Conservation (phyloP, 2,797 vertebrate species). For the Poecilia picta region DNA sequence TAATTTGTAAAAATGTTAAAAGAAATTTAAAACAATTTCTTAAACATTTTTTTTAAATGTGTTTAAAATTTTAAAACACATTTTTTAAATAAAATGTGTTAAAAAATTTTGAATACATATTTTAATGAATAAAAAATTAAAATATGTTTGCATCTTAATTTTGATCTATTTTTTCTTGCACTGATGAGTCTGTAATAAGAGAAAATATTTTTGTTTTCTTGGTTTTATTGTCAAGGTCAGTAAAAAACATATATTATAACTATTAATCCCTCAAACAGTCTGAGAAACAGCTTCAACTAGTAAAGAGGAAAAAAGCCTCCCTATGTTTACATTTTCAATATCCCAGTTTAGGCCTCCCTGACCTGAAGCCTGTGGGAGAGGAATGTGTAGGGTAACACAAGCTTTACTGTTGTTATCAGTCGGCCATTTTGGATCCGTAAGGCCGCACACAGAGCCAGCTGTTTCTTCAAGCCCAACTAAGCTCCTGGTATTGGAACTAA, state of each 20-base stretch:
- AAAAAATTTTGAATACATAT: too few species aligned
- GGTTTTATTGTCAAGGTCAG: not conserved
- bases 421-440: conserved; percentile 66
- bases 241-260: conserved; percentile 4
- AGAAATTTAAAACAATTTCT: too few species aligned
- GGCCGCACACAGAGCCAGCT: conserved; percentile 72
- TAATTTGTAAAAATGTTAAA: too few species aligned
- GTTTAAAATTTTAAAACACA: too few species aligned
- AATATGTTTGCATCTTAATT: too few species aligned
- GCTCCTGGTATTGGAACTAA: conserved; percentile 83
- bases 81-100: too few species aligned
- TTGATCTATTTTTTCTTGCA: not conserved
- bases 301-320: conserved; percentile 50
- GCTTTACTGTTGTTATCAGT: conserved; percentile 46
- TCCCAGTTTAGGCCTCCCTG: conserved; percentile 45
- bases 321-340: conserved; percentile 64
- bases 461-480: conserved; percentile 80
- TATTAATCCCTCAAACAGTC: conserved; percentile 14
- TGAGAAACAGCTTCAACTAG: conserved; percentile 47
- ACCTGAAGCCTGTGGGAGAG: conserved; percentile 64
- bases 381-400: conserved; percentile 52
- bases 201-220: not conserved
- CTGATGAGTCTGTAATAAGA: not conserved
- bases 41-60: too few species aligned
- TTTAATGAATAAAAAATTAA: too few species aligned